A percentile compares a stretch with the other conserved stretches of the same genome.
phyloP scores from a whole-genome alignment of 1,140 invertebrate genomes.

The Eueides isabella region DNA sequence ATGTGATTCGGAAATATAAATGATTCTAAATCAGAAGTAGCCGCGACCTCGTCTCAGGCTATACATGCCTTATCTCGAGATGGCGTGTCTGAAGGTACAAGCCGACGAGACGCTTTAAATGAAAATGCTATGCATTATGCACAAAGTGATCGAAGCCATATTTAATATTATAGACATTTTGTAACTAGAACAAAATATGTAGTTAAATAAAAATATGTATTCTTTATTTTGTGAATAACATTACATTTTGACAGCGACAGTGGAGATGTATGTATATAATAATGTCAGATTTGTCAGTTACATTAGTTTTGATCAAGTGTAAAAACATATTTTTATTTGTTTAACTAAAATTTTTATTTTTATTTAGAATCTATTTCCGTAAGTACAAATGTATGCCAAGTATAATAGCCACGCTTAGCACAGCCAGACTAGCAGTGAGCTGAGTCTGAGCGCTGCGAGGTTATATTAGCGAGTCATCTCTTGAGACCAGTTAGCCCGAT shows the following conservation, averaged over 20 bases:
- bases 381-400: neutral
- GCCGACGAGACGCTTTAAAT: neutral
- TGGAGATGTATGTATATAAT: too few species aligned
- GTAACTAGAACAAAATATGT: too few species aligned
- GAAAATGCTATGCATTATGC: conserved; percentile 3
- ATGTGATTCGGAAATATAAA: neutral
- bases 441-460: neutral
- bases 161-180: neutral
- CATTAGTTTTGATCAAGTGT: too few species aligned
- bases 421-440: neutral
- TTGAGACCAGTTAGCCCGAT: neutral
- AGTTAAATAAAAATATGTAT: too few species aligned
- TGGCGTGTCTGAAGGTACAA: neutral
- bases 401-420: neutral
- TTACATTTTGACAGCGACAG: neutral
- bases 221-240: neutral
- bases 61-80: conserved; percentile 6
- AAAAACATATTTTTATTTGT: too few species aligned
- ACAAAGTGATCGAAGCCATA: neutral
- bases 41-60: neutral
- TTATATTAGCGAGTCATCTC: conserved; percentile 6
- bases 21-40: neutral
- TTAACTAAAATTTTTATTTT: too few species aligned
- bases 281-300: too few species aligned
- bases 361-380: neutral